A percentile compares a stretch with the other conserved stretches of the same genome.
Conservation (phyloP, 2,113 vertebrate genomes). For the Pleuronectes platessa region DNA sequence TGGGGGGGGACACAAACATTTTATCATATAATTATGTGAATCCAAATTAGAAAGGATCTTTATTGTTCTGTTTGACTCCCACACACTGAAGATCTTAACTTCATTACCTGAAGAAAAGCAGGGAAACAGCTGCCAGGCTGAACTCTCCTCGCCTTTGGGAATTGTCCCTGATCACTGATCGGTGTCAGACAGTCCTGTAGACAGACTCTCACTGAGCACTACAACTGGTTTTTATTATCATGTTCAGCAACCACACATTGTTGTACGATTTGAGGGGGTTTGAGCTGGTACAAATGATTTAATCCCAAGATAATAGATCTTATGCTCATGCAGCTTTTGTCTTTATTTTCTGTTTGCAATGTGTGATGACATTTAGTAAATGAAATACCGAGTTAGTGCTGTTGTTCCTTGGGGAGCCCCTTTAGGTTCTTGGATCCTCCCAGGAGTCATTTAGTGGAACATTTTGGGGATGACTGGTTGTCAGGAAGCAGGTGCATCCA, state of each 20-base stretch:
- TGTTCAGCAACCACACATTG: neutral
- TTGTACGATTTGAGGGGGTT: neutral
- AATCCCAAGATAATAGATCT: neutral
- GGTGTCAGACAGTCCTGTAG: neutral
- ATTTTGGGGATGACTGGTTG: conserved; percentile 39
- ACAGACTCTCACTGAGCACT: neutral
- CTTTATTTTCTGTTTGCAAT: conserved; percentile 6
- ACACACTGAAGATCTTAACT: neutral
- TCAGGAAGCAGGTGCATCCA: conserved; percentile 45
- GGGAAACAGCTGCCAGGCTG: conserved; percentile 31
- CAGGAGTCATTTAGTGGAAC: conserved; percentile 13
- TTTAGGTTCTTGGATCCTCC: neutral
- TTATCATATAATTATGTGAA: neutral
- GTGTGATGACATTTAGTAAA: conserved; percentile 36
- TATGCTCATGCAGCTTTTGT: neutral
- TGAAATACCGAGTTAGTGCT: conserved; percentile 10
- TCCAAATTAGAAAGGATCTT: neutral
- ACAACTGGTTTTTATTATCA: neutral
- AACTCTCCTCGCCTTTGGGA: conserved; percentile 14
- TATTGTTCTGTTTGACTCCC: neutral
- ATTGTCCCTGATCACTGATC: neutral
- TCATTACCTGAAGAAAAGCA: conserved; percentile 29
- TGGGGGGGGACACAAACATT: no score
- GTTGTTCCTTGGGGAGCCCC: conserved; percentile 3
- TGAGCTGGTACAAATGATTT: neutral